Evolutionary conservation across 2,113 vertebrate genomes (phyloP).

Genomic region (Dasypus novemcinctus): DNA sequence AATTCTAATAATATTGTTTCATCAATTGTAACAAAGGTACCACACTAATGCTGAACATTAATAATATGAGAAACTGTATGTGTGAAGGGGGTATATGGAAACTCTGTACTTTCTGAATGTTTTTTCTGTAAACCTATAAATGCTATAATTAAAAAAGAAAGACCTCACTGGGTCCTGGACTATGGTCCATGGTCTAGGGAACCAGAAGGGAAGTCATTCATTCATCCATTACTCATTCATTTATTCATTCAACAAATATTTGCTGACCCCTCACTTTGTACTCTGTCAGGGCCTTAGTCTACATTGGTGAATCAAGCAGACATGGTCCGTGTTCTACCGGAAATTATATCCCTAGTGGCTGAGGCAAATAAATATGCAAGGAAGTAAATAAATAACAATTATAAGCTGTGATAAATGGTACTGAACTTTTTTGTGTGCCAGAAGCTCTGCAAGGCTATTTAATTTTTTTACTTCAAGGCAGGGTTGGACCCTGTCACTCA

Average conservation of each 20-base stretch:
- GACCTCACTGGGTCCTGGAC: neutral
- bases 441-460: neutral
- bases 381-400: constrained; percentile 13
- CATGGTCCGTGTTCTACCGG: neutral
- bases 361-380: neutral
- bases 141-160: neutral
- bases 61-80: too few relatives aligned
- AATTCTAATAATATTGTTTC: too few relatives aligned
- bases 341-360: neutral
- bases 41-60: too few relatives aligned
- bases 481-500: neutral
- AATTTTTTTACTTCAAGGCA: neutral
- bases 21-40: too few relatives aligned
- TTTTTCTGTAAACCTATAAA: too few relatives aligned
- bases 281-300: neutral
- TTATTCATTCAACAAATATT: constrained; percentile 1
- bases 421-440: neutral
- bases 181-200: neutral
- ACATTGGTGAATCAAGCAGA: neutral
- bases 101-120: too few relatives aligned
- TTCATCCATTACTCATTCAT: neutral
- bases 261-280: neutral
- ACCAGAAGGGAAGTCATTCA: neutral
- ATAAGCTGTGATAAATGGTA: neutral
- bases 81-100: too few relatives aligned